Base-by-base conservation (phyloP, 2,113 vertebrate species). In the Peucedramus taeniatus region DNA sequence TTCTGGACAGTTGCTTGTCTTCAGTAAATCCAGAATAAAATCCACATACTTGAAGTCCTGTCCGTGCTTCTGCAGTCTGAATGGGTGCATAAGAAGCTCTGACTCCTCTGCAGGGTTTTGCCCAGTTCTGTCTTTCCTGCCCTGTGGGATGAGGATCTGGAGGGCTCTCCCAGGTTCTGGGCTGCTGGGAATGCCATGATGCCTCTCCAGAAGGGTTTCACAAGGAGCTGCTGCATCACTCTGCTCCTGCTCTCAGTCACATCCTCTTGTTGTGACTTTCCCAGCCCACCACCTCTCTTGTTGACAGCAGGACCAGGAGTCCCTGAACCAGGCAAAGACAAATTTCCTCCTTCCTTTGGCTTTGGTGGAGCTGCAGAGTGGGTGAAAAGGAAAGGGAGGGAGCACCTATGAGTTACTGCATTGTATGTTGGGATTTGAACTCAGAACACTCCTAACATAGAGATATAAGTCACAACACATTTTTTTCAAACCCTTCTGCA, bases 91-190 rank as follows among this genome's bases (percentile, higher is more conserved):
- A 61, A 51, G 53, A 63, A 70, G 19, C 50, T 85, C 2, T 2
- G 26, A 14, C 20, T 84, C 8, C 39, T 84, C 50, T 27, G 10
- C 1, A 9, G n/a, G 33, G 15, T 39, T 30, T 57, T 83, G 5
- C 47, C 22, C 35, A 64, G 22, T 31, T 69, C 53, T 44, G 35
- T 68, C n/a, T 15, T 53, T 78, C 28, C 22, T 53, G 61, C 26
- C 21, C 27, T 4, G 4, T 2, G 7, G 44, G 37, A 23, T 1
- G 6, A 60, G 50, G 15, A 18, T 64, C 74, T 0, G 0, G 28
- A 31, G n/a, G 24, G 26, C 44, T 15, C 17, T 33, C 0, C 0
- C 23, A 39, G 40, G 40, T 31, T 75, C 31, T 2, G 4, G 15
- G 45, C 42, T 70, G n/a, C 42, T 37, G 30, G 30, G 49, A 27